Evolutionary conservation across 2,113 vertebrate genomes (phyloP).

Genomic region (Anser cygnoides): DNA sequence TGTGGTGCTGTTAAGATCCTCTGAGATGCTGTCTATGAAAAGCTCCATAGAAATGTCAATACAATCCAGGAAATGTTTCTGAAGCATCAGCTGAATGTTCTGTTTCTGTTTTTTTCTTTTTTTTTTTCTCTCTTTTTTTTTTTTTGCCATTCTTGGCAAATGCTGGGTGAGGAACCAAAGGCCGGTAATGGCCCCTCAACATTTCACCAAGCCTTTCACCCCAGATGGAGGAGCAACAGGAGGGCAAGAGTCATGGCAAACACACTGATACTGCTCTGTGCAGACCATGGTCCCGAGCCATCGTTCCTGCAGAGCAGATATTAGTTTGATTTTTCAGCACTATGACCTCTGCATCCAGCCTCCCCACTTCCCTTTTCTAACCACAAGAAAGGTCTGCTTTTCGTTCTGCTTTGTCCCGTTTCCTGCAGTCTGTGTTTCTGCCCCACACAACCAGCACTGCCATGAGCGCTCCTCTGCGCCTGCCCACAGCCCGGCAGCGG

Average conservation of each 20-base stretch:
- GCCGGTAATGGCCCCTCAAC: background rate
- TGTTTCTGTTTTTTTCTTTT: background rate
- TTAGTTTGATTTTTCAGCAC: background rate
- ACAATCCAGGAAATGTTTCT: constrained; percentile 1
- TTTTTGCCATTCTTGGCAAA: background rate
- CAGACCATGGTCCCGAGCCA: background rate
- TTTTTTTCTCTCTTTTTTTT: background rate
- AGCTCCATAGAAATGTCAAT: background rate
- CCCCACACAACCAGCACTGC: no score
- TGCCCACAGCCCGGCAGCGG: no score
- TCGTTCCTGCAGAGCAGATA: background rate
- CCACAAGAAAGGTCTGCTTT: background rate
- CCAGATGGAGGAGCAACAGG: fast-evolving
- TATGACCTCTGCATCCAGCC: background rate
- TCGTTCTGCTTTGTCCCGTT: background rate
- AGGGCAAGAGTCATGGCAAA: background rate
- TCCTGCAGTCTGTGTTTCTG: background rate
- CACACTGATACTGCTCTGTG: background rate
- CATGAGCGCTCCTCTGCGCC: fast-evolving
- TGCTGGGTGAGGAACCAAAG: background rate
- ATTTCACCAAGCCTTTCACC: background rate
- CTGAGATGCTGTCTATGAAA: background rate
- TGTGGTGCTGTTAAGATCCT: background rate
- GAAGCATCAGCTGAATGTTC: background rate
- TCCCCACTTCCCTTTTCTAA: background rate